Base-by-base conservation (phyloP, 2,797 vertebrate genomes). In the Coilia nasus region DNA sequence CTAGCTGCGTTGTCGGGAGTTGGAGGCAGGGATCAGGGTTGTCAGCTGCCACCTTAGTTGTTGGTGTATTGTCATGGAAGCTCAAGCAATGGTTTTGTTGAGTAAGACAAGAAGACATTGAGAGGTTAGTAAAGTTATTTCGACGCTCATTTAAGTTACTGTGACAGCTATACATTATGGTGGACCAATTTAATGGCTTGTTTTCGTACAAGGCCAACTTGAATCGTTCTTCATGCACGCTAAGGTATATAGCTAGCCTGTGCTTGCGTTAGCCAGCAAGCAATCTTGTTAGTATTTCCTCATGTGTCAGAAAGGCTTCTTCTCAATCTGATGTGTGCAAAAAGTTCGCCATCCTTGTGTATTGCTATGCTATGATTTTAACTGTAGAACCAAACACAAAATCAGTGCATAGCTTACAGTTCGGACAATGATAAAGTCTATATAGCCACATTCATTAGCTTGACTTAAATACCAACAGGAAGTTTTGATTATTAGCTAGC, bases 31-130 rank as follows among this genome's bases (percentile, higher is more conserved):
- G 71, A 19, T 7, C 35, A 2, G 41, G 31, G 71, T 78, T 35
- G 71, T 44, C 71, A 78, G 71, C 71, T 44, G 35, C 71, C 41
- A 78, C 31, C 71, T 44, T 12, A 28, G 62, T 67, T 44, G 71
- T 31, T 78, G 35, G 17, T 41, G 35, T 44, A 78, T 78, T 78
- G 71, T 78, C 17, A 78, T 78, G 71, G 71, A 78, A 78, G 71
- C 71, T 31, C 28, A 0, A 44, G 35, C 9, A 44, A 41, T 78
- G 71, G 17, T 78, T 78, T 78, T 78, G 71, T 78, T 78, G 71
- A 78, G 31, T 78, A 35, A 78, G 35, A 78, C 15, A 78, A 44
- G 71, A 78, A 41, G 71, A 21, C 35, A 78, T 44, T 78, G 71
- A 78, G 71, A 78, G 35, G 71, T 78, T 19, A 44, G 71, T 78